Evolutionary conservation across 2,888 invertebrate species (phyloP).

Genomic region (Hirtodrosophila trivittata): DNA sequence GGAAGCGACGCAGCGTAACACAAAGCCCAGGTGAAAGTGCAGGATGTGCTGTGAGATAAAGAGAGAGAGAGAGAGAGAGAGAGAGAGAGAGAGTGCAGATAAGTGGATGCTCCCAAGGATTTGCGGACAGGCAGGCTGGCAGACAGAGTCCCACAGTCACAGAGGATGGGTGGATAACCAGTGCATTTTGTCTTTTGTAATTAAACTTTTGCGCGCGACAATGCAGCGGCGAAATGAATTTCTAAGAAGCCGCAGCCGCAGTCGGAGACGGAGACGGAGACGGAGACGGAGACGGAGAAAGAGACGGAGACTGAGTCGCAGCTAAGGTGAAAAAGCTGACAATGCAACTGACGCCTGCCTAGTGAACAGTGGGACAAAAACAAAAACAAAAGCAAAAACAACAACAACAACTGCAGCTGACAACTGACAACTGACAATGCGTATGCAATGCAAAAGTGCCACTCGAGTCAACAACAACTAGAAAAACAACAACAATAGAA

Average conservation of each 20-base stretch:
- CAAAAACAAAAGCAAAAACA: slow-evolving; percentile 28
- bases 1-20: slow-evolving; percentile 17
- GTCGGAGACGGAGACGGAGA: background rate
- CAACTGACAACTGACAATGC: slow-evolving; percentile 14
- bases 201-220: slow-evolving; percentile 72
- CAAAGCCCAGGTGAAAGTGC: slow-evolving; percentile 58
- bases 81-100: slow-evolving; percentile 10
- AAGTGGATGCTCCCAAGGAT: slow-evolving; percentile 9
- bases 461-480: slow-evolving; percentile 58
- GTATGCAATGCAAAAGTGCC: slow-evolving; percentile 56
- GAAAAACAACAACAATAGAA: slow-evolving; percentile 31
- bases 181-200: slow-evolving; percentile 72
- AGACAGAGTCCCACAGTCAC: too few species aligned
- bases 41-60: slow-evolving; percentile 2
- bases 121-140: background rate
- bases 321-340: slow-evolving; percentile 58
- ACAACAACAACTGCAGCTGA: slow-evolving; percentile 24
- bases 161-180: slow-evolving; percentile 6
- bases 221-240: slow-evolving; percentile 56
- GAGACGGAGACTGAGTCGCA: background rate
- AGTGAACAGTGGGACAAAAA: slow-evolving; percentile 26
- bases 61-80: slow-evolving; percentile 1
- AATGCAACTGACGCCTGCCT: slow-evolving; percentile 50
- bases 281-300: background rate
- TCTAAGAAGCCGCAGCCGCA: slow-evolving; percentile 36